These are phyloP conservation scores for Triplophysa rosa DNA, from an alignment of 2,113 vertebrate genomes.

Conservation along the genomic window DNA sequence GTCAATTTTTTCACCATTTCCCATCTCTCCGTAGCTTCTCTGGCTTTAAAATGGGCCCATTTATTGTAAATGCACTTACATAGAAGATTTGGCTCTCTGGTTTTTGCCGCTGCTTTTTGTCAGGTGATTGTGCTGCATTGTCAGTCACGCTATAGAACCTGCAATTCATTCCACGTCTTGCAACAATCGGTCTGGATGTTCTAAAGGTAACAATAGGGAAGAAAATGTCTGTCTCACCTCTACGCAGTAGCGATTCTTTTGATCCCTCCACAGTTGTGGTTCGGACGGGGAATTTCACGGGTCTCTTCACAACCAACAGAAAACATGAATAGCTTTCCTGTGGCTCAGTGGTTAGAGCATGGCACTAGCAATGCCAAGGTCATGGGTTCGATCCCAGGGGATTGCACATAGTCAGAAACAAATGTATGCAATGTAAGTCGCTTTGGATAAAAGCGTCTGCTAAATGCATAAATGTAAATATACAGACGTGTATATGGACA, in stretches of 20 bases:
- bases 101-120: conserved; percentile 32
- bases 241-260: conserved; percentile 6
- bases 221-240: conserved; percentile 20
- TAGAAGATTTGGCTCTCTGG: conserved; percentile 26
- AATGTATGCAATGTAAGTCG: no score
- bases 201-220: conserved; percentile 40
- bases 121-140: conserved; percentile 48
- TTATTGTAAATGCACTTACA: conserved; percentile 30
- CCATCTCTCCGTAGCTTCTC: conserved; percentile 20
- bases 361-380: no score
- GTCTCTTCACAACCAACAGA: not conserved
- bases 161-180: conserved; percentile 32
- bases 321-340: no score
- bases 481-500: no score
- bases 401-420: no score
- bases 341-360: no score
- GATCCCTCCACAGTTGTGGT: conserved; percentile 3
- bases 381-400: no score
- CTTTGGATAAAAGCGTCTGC: no score
- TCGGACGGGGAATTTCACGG: conserved; percentile 24
- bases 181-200: conserved; percentile 41
- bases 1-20: conserved; percentile 15
- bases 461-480: no score
- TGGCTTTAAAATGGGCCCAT: conserved; percentile 44
- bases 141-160: conserved; percentile 39